phyloP scores from a whole-genome alignment of 2,888 invertebrate genomes.

The Spatulosminthurus flaviceps region DNA sequence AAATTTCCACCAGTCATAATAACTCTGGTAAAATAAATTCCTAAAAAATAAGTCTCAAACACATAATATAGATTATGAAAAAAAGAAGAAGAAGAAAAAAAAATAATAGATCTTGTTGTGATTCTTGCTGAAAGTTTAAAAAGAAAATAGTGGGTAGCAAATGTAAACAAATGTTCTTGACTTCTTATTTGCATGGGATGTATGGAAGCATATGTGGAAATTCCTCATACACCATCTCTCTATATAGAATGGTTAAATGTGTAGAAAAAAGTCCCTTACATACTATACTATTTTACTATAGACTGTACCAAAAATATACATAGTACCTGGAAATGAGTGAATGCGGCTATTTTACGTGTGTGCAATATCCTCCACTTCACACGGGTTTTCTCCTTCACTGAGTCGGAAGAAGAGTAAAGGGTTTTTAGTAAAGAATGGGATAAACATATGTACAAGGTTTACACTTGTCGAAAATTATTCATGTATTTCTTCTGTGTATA shows the following conservation, averaged over 20 bases:
- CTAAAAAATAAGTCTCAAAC: background rate
- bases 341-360: too few species aligned
- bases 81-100: background rate
- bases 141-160: conserved; percentile 12
- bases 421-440: too few species aligned
- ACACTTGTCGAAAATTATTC: background rate
- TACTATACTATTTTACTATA: too few species aligned
- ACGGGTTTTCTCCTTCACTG: too few species aligned
- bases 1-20: too few species aligned
- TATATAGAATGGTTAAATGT: background rate
- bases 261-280: too few species aligned
- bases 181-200: too few species aligned
- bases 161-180: conserved; percentile 35
- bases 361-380: too few species aligned
- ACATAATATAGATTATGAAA: background rate
- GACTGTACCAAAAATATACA: background rate
- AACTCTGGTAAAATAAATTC: background rate
- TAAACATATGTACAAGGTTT: too few species aligned
- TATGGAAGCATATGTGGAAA: background rate
- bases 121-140: conserved; percentile 24
- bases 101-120: conserved; percentile 29
- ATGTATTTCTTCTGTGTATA: background rate
- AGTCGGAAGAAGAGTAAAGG: too few species aligned
- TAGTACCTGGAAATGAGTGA: too few species aligned
- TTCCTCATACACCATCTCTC: background rate